A percentile compares a stretch with the other conserved stretches of the same genome.
Evolutionary conservation across 2,113 vertebrate species (phyloP).

Genomic region (Alectura lathami): DNA sequence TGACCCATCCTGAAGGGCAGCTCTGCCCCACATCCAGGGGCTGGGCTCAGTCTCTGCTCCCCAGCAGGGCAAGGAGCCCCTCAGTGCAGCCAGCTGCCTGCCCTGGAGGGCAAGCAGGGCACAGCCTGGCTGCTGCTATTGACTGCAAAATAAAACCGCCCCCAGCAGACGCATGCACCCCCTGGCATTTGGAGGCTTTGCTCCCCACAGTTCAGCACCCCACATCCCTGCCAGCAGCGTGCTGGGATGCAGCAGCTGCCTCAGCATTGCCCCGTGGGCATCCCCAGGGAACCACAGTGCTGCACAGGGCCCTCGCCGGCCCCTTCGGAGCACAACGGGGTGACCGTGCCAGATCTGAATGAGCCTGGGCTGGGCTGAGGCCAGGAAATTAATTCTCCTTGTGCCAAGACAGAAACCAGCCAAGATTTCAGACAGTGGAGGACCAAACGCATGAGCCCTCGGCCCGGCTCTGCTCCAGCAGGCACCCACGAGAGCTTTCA

Average conservation of each 20-base stretch:
- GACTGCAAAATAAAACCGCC: no score
- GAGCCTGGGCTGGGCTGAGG: background rate
- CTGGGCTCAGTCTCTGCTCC: background rate
- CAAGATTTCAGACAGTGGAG: background rate
- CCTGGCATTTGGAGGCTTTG: background rate
- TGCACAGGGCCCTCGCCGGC: background rate
- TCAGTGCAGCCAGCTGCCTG: fast-evolving
- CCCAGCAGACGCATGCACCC: no score
- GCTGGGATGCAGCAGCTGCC: background rate
- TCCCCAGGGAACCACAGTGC: background rate
- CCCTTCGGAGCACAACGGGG: fast-evolving
- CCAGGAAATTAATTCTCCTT: background rate
- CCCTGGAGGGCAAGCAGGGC: no score
- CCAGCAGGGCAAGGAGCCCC: background rate
- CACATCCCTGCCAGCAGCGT: background rate
- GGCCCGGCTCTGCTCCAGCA: background rate
- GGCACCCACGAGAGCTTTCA: background rate
- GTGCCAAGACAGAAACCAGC: background rate
- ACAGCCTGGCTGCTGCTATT: no score
- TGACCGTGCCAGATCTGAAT: background rate
- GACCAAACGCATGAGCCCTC: background rate
- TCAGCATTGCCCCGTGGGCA: background rate
- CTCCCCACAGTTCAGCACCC: background rate
- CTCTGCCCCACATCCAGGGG: no score
- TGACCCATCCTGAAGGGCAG: background rate